Conservation (phyloP, 2,797 vertebrate species). For the Bovichtus variegatus region DNA sequence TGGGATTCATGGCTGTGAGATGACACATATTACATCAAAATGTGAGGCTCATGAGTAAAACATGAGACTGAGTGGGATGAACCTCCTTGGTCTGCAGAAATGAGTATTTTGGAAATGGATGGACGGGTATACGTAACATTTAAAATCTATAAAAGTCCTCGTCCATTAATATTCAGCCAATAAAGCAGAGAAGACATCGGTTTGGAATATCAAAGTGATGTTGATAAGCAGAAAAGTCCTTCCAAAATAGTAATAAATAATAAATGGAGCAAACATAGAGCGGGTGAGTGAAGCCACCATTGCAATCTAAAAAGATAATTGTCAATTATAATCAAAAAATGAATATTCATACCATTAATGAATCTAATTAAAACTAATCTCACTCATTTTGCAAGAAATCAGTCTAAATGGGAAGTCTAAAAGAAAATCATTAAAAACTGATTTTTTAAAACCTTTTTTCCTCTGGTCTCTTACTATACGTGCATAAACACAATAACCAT, state of each 20-base stretch:
- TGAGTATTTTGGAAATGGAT: background rate
- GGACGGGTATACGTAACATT: background rate
- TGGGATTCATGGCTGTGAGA: background rate
- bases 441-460: background rate
- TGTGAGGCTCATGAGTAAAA: background rate
- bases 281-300: slow-evolving; percentile 26
- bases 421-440: background rate
- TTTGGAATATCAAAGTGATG: background rate
- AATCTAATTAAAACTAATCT: too few relatives aligned
- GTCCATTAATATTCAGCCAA: background rate
- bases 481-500: background rate
- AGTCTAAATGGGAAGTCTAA: background rate
- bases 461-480: background rate
- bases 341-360: slow-evolving; percentile 52
- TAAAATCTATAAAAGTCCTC: background rate
- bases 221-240: background rate
- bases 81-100: background rate
- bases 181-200: background rate
- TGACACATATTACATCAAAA: background rate
- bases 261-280: background rate
- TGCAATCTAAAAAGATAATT: slow-evolving; percentile 22
- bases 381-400: slow-evolving; percentile 4
- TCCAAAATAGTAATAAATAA: background rate
- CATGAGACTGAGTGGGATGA: background rate
- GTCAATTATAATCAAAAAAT: slow-evolving; percentile 32